phyloP scores from a whole-genome alignment of 2,888 invertebrate species.

The Polymixis lichenea region DNA sequence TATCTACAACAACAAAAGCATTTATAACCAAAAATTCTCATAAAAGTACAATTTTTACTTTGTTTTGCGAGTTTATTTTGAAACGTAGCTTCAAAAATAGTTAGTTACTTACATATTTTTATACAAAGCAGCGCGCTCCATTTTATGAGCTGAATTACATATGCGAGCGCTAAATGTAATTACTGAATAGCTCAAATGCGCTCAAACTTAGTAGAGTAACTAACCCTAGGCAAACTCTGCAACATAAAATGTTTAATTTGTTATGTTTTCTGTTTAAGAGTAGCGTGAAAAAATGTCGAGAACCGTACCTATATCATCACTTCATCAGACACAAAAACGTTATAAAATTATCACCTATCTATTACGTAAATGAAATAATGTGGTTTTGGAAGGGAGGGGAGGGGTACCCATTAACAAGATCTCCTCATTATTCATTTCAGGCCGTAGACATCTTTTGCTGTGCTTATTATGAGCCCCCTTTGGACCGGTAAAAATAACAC shows the following conservation, averaged over 20 bases:
- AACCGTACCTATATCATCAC: not conserved
- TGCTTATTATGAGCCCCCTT: not conserved
- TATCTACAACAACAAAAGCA: constrained; percentile 1
- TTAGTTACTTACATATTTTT: constrained; percentile 37
- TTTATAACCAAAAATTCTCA: constrained; percentile 14
- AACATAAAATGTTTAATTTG: constrained; percentile 25
- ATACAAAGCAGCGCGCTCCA: constrained; percentile 39
- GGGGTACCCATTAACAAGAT: not conserved
- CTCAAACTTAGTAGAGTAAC: constrained; percentile 34
- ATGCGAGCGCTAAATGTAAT: constrained; percentile 47
- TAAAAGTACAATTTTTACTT: constrained; percentile 28
- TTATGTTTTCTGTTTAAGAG: not conserved
- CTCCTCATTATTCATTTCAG: not conserved
- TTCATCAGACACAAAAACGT: not conserved
- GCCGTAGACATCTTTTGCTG: not conserved
- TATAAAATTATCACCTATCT: not conserved
- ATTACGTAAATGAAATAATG: not conserved
- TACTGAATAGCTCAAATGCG: constrained; percentile 37
- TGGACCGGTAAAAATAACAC: not conserved
- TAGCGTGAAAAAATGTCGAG: not conserved
- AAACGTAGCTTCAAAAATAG: constrained; percentile 43
- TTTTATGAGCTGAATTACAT: constrained; percentile 47
- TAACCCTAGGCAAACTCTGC: constrained; percentile 34
- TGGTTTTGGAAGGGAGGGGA: not conserved
- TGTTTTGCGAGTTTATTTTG: constrained; percentile 29